These are phyloP conservation scores for Coptodon rendalli DNA, from an alignment of 2,113 vertebrate genomes.

Conservation along the genomic window DNA sequence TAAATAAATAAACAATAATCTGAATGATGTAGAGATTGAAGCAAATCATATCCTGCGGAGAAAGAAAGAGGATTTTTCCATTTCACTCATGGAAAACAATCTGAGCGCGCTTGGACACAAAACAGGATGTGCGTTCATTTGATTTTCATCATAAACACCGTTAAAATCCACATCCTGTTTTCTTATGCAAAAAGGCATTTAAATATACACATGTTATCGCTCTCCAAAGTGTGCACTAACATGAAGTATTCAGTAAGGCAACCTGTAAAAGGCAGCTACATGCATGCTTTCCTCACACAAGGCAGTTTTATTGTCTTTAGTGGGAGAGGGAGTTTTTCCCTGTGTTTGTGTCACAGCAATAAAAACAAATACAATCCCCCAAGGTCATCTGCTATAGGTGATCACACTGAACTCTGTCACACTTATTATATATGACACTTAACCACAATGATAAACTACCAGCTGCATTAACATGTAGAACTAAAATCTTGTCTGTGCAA, in stretches of 20 bases:
- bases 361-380: not conserved
- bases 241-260: not conserved
- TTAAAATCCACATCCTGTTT: not conserved
- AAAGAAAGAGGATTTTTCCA: not conserved
- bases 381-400: not conserved
- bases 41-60: not conserved
- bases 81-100: not conserved
- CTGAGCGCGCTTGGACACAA: fast-evolving
- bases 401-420: not conserved
- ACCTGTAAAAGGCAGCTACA: not conserved
- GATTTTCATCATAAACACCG: not conserved
- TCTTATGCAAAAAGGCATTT: not conserved
- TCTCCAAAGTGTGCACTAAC: not conserved
- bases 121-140: not conserved
- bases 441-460: not conserved
- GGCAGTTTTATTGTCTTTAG: not conserved
- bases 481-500: not conserved
- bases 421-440: not conserved
- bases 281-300: no score
- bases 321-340: not conserved
- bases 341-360: not conserved
- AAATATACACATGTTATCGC: not conserved
- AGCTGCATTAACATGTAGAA: not conserved
- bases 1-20: not conserved
- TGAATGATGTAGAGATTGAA: not conserved